These are phyloP conservation scores for Orthosia cruda DNA, from an alignment of 2,888 invertebrate species.

Conservation along the genomic window DNA sequence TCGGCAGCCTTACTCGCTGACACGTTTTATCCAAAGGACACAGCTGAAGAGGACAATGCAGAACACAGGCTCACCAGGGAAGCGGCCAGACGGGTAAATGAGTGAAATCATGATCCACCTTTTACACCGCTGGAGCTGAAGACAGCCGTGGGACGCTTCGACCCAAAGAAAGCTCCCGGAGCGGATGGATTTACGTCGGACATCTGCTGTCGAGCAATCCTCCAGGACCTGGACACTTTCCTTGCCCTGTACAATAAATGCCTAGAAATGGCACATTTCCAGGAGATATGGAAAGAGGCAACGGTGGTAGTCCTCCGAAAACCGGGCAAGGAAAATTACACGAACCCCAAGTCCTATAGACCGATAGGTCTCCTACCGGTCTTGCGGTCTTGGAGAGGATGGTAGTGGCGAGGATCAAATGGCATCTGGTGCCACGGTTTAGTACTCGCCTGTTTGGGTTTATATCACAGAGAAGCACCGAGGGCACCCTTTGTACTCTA, in stretches of 20 bases:
- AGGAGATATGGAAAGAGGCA: too few species aligned
- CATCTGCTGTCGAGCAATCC: conserved; percentile 7
- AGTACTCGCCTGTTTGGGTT: not conserved
- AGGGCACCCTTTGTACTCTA: conserved; percentile 1
- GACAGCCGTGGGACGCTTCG: not conserved
- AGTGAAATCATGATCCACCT: not conserved
- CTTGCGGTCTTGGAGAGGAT: conserved; percentile 10
- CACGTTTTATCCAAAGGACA: too few species aligned
- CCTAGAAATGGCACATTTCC: too few species aligned
- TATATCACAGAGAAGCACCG: conserved; percentile 3
- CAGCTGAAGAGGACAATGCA: too few species aligned
- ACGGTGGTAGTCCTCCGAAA: too few species aligned
- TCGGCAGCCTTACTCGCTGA: too few species aligned
- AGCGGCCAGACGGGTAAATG: too few species aligned
- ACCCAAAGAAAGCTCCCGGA: conserved; percentile 15
- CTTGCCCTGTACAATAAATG: too few species aligned
- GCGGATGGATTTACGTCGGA: conserved; percentile 1
- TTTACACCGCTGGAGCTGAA: conserved; percentile 13
- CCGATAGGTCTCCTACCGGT: too few species aligned
- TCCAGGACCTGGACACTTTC: conserved; percentile 4
- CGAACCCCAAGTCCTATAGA: too few species aligned
- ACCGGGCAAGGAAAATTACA: too few species aligned
- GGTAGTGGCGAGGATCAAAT: conserved; percentile 11
- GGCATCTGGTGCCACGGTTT: not conserved
- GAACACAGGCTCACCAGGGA: too few species aligned